phyloP scores from a whole-genome alignment of 1,140 invertebrate species.

The Chironomus striatipennis region DNA sequence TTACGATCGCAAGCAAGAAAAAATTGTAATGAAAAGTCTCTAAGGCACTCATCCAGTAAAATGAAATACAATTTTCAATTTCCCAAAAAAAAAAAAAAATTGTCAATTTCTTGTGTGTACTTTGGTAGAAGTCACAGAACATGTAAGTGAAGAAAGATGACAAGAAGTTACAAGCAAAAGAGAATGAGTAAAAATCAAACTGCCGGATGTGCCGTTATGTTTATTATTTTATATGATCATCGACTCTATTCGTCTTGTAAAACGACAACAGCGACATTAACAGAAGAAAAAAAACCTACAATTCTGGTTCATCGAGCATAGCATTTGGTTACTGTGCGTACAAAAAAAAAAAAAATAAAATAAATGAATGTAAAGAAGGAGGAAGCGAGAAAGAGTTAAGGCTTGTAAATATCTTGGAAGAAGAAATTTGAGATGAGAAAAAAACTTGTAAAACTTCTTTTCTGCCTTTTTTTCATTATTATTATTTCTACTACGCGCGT shows the following conservation, averaged over 20 bases:
- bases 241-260: background rate
- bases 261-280: background rate
- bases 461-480: background rate
- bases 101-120: too few relatives aligned
- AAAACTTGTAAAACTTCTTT: conserved; percentile 17
- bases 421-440: conserved; percentile 20
- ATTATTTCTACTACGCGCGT: background rate
- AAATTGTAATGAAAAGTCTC: too few relatives aligned
- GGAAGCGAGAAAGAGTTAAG: background rate
- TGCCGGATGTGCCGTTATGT: conserved; percentile 21
- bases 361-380: background rate
- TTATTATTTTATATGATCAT: conserved; percentile 21
- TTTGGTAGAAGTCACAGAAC: too few relatives aligned
- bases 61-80: background rate
- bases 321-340: background rate
- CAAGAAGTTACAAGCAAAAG: too few relatives aligned
- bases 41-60: background rate
- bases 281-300: background rate
- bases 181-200: too few relatives aligned
- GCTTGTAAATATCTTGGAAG: background rate
- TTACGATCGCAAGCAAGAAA: background rate
- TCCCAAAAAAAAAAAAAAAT: too few relatives aligned
- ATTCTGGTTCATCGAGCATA: background rate
- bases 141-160: too few relatives aligned
- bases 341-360: background rate